Conservation (phyloP, 2,113 vertebrate species). For the Motacilla alba region DNA sequence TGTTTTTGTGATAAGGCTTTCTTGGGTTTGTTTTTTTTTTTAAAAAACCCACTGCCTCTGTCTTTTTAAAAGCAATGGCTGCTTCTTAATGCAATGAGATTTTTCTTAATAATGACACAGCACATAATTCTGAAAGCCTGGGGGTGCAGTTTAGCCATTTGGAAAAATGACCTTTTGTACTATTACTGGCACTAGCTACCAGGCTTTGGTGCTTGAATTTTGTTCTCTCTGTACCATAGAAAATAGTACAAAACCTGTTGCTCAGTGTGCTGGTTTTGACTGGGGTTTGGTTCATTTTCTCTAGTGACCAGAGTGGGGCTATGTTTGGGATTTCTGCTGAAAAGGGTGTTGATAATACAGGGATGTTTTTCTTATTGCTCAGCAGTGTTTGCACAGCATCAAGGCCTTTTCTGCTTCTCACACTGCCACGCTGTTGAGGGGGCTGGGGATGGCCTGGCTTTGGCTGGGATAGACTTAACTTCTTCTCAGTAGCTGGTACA, state of each 20-base stretch:
- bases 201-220: not conserved
- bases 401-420: not conserved
- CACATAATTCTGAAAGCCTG: not conserved
- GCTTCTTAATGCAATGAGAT: not conserved
- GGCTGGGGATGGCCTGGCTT: not conserved
- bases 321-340: not conserved
- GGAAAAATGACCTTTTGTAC: slow-evolving; percentile 15
- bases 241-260: not conserved
- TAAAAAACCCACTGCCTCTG: not conserved
- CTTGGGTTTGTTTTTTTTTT: not conserved
- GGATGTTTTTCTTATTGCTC: not conserved
- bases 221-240: not conserved
- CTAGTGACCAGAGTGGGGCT: not conserved
- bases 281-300: not conserved
- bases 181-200: not conserved
- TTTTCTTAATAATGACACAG: not conserved
- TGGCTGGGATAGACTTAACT: not conserved
- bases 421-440: not conserved
- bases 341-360: not conserved
- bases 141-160: not conserved
- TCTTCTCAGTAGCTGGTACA: not conserved
- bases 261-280: not conserved
- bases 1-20: not conserved
- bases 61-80: not conserved
- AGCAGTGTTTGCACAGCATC: not conserved